Evolutionary conservation across 1,140 invertebrate genomes (phyloP), one percentile per base, ranked within the genome.

Genomic region (Penaeus vannamei): DNA sequence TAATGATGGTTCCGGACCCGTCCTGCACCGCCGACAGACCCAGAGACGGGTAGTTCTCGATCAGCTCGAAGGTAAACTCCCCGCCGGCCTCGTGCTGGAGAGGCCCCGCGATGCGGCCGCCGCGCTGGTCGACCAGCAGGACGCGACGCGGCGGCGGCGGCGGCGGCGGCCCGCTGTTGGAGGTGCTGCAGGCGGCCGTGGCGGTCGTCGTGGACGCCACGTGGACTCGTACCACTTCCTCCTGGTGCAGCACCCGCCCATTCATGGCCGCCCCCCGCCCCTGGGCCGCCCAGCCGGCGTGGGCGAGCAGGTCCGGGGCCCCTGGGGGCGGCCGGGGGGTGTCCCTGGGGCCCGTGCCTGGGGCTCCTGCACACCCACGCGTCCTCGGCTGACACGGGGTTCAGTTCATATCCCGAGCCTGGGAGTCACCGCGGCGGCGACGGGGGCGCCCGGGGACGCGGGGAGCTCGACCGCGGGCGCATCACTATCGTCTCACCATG

Each of bases 221-320:
- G 83, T 91, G 88, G 72, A 90, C 86, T 64, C 86, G 83, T 66
- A 90, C 91, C 86, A 86, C 81, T 91, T 90, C 86, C 82, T 90
- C 84, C 83, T 91, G 88, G 80, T 81, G 86, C 72, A 91, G 61
- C 80, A 91, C 79, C 83, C 91, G 86, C 84, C 91, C 91, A 83
- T 91, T 91, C 91, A 91, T 91, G 88, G 91, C 91, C 91, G 88
- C 87, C 91, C 89, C 91, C 91, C 91, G 88, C 85, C 91, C 88
- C 87, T 90, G 88, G 77, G 91, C 88, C 85, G 87, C 91, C 91
- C 89, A 90, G 85, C 87, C 87, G 81, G 86, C 86, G 89, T 90
- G 89, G 86, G 86, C 91, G 85, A 87, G 88, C 89, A 91, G 89
- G 85, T 90, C 85, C 89, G 91, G 91, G 91, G 91, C 91, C 88